Evolutionary conservation across 2,797 vertebrate genomes (phyloP).

Genomic region (Sylvia borin): DNA sequence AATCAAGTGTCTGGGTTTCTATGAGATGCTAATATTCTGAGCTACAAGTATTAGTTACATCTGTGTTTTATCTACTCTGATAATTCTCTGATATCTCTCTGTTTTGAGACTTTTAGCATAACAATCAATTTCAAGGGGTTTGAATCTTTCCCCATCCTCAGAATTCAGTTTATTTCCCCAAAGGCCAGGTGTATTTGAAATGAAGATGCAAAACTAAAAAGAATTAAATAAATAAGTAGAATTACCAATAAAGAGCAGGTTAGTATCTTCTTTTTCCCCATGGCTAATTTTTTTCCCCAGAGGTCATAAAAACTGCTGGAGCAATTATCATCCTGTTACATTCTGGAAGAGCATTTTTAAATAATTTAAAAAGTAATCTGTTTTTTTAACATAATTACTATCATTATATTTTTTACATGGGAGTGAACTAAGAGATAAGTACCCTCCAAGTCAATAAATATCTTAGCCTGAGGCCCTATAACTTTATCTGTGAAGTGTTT

Average conservation of each 20-base stretch:
- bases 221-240: background rate
- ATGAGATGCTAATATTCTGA: background rate
- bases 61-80: background rate
- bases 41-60: background rate
- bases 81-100: background rate
- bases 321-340: constrained; percentile 50
- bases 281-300: background rate
- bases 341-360: constrained; percentile 60
- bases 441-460: constrained; percentile 67
- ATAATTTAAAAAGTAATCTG: constrained; percentile 61
- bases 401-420: constrained; percentile 60
- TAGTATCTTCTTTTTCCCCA: background rate
- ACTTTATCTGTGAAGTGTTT: constrained; percentile 57
- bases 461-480: constrained; percentile 39
- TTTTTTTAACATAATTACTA: constrained; percentile 67
- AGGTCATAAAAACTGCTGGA: constrained; percentile 28
- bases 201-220: background rate
- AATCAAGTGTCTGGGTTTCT: background rate
- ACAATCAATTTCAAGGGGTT: background rate
- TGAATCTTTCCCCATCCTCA: background rate
- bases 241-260: background rate
- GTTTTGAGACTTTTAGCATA: background rate
- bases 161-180: background rate
- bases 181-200: background rate
- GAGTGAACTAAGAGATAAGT: constrained; percentile 60